phyloP scores from a whole-genome alignment of 2,797 vertebrate genomes.

The Cuniculus paca region DNA sequence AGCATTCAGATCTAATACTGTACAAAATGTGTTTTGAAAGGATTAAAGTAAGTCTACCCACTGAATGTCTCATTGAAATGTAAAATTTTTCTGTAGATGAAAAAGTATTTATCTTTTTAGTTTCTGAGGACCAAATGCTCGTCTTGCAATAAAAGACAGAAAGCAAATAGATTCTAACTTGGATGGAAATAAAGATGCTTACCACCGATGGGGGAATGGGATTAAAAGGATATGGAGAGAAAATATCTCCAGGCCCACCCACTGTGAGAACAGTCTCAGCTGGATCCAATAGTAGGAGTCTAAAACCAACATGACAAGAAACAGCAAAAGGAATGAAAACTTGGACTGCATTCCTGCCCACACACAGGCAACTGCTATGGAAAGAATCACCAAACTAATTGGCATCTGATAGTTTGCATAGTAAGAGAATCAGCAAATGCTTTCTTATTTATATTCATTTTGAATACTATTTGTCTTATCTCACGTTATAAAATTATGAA shows the following conservation, averaged over 20 bases:
- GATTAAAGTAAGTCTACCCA: conserved; percentile 48
- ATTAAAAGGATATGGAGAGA: conserved; percentile 64
- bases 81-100: conserved; percentile 44
- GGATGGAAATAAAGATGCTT: conserved; percentile 66
- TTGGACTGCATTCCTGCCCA: conserved; percentile 75
- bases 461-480: conserved; percentile 50
- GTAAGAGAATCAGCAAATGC: conserved; percentile 53
- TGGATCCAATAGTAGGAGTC: conserved; percentile 71
- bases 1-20: conserved; percentile 47
- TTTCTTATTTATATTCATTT: conserved; percentile 56
- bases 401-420: conserved; percentile 69
- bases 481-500: conserved; percentile 55
- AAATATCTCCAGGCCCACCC: conserved; percentile 77
- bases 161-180: conserved; percentile 55
- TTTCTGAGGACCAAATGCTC: conserved; percentile 12
- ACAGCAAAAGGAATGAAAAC: conserved; percentile 73
- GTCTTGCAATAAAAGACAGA: conserved; percentile 66
- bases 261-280: conserved; percentile 72
- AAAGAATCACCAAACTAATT: conserved; percentile 63
- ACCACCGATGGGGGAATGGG: conserved; percentile 18
- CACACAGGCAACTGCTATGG: conserved; percentile 72
- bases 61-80: conserved; percentile 54
- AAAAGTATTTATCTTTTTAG: conserved; percentile 35
- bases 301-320: conserved; percentile 77
- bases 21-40: conserved; percentile 48